Evolutionary conservation across 2,113 vertebrate species (phyloP).

Genomic region (Barbus barbus): DNA sequence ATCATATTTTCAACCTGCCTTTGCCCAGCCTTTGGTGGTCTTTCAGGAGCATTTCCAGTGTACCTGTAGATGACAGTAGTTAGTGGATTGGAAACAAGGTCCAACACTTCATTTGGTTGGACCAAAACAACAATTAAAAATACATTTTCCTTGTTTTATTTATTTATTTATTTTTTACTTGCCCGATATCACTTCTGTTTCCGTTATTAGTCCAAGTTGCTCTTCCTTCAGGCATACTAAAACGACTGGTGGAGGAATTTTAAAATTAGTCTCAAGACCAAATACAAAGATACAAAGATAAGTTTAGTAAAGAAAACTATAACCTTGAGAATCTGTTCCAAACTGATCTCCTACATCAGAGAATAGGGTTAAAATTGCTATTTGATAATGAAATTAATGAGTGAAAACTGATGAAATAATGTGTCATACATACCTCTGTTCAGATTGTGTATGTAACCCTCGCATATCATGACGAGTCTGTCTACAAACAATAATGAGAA

Average conservation of each 20-base stretch:
- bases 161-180: neutral
- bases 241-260: neutral
- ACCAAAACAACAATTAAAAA: too few species aligned
- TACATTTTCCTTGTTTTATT: too few species aligned
- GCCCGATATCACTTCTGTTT: neutral
- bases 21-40: slow-evolving; percentile 42
- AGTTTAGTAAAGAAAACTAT: neutral
- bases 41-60: neutral
- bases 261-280: neutral
- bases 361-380: neutral
- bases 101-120: too few species aligned
- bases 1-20: slow-evolving; percentile 48
- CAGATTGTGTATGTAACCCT: neutral
- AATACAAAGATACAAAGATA: neutral
- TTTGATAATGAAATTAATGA: neutral
- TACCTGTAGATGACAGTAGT: too few species aligned
- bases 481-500: neutral
- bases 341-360: neutral
- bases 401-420: neutral
- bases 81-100: too few species aligned
- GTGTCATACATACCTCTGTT: neutral
- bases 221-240: neutral
- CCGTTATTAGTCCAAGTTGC: neutral
- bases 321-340: slow-evolving; percentile 23
- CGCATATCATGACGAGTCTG: neutral